These are phyloP conservation scores for Osmoderma eremita DNA, from an alignment of 2,888 invertebrate species.

Conservation along the genomic window DNA sequence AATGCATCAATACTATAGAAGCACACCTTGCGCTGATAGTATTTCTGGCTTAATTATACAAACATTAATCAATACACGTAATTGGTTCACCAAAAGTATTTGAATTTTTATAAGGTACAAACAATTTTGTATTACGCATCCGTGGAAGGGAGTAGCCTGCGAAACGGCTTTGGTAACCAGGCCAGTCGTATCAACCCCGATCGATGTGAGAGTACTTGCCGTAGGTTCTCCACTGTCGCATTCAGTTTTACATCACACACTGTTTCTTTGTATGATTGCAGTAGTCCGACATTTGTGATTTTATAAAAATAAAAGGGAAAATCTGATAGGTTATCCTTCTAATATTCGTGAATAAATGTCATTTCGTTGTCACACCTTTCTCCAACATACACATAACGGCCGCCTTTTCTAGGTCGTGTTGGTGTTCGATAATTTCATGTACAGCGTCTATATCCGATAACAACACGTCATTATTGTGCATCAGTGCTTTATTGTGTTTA, in stretches of 20 bases:
- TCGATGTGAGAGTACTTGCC: conserved; percentile 53
- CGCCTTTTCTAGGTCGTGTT: conserved; percentile 14
- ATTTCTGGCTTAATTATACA: too few species aligned
- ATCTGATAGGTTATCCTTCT: neutral
- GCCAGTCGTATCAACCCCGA: conserved; percentile 56
- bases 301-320: conserved; percentile 13
- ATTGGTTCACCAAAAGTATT: too few species aligned
- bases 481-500: conserved; percentile 25
- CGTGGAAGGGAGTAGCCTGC: conserved; percentile 51
- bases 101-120: too few species aligned
- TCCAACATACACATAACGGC: conserved; percentile 4
- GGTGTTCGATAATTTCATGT: conserved; percentile 27
- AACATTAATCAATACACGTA: too few species aligned
- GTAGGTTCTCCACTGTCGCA: conserved; percentile 56
- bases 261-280: conserved; percentile 58
- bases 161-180: conserved; percentile 53
- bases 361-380: conserved; percentile 5
- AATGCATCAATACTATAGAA: too few species aligned
- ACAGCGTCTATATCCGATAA: conserved; percentile 22
- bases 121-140: conserved; percentile 26
- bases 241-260: conserved; percentile 55
- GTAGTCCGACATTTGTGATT: conserved; percentile 5
- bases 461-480: neutral
- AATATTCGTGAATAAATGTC: conserved; percentile 30
- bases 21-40: too few species aligned